phyloP scores from a whole-genome alignment of 2,888 invertebrate genomes.

The Nycteola revayana region DNA sequence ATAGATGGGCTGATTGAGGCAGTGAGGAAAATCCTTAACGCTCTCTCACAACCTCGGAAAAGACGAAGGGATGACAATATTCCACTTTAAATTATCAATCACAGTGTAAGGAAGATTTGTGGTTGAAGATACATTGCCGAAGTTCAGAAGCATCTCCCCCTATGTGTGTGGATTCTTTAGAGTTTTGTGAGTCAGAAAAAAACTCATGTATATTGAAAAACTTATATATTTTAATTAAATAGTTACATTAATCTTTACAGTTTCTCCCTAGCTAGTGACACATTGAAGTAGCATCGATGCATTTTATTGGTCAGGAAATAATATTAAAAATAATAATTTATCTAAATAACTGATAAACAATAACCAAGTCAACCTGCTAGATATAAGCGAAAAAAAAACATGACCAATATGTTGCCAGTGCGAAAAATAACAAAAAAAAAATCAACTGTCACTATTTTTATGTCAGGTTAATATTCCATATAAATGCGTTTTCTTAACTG shows the following conservation, averaged over 20 bases:
- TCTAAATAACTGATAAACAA: constrained; percentile 72
- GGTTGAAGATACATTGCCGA: no score
- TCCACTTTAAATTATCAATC: no score
- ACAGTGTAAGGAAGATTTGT: no score
- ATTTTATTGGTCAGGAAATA: constrained; percentile 75
- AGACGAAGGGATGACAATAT: no score
- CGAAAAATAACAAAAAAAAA: constrained; percentile 22
- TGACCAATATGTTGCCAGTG: constrained; percentile 47
- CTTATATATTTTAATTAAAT: constrained; percentile 82
- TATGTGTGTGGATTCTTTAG: no score
- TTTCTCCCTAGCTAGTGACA: constrained; percentile 78
- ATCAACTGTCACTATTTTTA: constrained; percentile 11
- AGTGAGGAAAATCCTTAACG: no score
- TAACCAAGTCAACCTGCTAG: constrained; percentile 60
- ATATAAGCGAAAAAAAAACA: constrained; percentile 47
- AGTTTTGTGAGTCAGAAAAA: no score
- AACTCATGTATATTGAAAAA: constrained; percentile 61
- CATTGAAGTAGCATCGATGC: constrained; percentile 72
- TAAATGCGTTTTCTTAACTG: constrained; percentile 38
- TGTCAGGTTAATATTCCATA: constrained; percentile 11
- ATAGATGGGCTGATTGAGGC: no score
- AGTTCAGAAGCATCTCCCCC: no score
- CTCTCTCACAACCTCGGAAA: no score
- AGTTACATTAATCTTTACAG: constrained; percentile 81
- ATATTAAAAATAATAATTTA: constrained; percentile 77